phyloP scores from a whole-genome alignment of 2,888 invertebrate species.

The Orthosia gothica region DNA sequence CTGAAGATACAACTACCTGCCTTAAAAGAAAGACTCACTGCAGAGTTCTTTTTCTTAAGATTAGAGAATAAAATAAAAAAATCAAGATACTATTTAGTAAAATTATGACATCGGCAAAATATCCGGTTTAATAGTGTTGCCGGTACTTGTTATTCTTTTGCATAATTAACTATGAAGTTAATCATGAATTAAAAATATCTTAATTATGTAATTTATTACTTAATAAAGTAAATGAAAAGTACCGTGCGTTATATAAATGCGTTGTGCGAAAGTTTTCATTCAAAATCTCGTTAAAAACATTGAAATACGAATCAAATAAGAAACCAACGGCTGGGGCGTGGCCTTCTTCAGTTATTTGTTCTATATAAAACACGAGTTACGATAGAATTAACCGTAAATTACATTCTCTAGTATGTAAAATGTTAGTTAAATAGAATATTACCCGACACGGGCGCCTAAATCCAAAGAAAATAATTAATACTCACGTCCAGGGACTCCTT shows the following conservation, averaged over 20 bases:
- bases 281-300: conserved; percentile 55
- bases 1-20: conserved; percentile 16
- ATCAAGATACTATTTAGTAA: background rate
- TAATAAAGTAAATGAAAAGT: background rate
- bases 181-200: conserved; percentile 53
- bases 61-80: background rate
- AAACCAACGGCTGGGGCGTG: conserved; percentile 80
- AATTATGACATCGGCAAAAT: conserved; percentile 2
- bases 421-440: conserved; percentile 28
- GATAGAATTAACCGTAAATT: conserved; percentile 9
- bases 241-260: background rate
- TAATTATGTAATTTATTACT: background rate
- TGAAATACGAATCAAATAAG: conserved; percentile 60
- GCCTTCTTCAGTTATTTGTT: conserved; percentile 71
- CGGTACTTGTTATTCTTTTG: conserved; percentile 40
- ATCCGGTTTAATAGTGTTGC: background rate
- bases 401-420: conserved; percentile 43
- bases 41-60: background rate
- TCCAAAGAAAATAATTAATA: conserved; percentile 75
- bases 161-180: conserved; percentile 21
- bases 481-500: conserved; percentile 91
- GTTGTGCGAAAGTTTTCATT: conserved; percentile 44
- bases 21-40: background rate
- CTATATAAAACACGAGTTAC: conserved; percentile 3
- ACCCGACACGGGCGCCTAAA: conserved; percentile 23